Evolutionary conservation across 2,888 invertebrate genomes (phyloP), one percentile per base, ranked within the genome.

Genomic region (Blastobasis lacticolella): DNA sequence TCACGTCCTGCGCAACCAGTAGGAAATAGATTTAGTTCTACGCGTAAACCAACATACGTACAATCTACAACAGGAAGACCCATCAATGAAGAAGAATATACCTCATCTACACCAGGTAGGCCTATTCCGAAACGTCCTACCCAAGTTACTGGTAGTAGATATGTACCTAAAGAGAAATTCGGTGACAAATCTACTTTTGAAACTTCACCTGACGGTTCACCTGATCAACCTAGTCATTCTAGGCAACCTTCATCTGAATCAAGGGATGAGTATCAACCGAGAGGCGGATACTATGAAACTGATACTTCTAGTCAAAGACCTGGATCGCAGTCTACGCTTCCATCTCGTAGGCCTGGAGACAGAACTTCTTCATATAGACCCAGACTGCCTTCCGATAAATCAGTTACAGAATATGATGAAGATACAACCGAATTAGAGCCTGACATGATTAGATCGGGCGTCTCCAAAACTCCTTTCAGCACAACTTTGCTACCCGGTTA

Each of bases 61-160:
- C 38, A 45, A 37, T 42, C 37, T 5, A 54, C 50, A 8, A 52
- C 52, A 40, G 23, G 52, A 5, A 54, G 55, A 36, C 51, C 55
- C 45, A 45, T 46, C 10, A 40, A 52, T 45, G 10, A 49, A 10
- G 44, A 52, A 37, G n/a, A 38, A 36, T 42, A 46, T 38, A 42
- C 37, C n/a, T 7, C 49, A 46, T 43, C 10, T 1, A 37, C 7
- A 6, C 9, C 46, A 5, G 37, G 41, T 10, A 23, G 37, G 23
- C 40, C 37, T 8, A 5, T n/a, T 37, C 37, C 40, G 9, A 37
- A 38, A 37, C 38, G 6, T 50, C 55, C 46, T 43, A 48, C 23
- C 23, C 23, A 23, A 23, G 23, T 23, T 23, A 23, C 23, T 23
- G 23, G 23, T 23, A 23, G 23, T 23, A 23, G 23, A 23, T 23